Evolutionary conservation across 2,888 invertebrate genomes (phyloP), one percentile per base, ranked within the genome.

Genomic region (Brenthis ino): DNA sequence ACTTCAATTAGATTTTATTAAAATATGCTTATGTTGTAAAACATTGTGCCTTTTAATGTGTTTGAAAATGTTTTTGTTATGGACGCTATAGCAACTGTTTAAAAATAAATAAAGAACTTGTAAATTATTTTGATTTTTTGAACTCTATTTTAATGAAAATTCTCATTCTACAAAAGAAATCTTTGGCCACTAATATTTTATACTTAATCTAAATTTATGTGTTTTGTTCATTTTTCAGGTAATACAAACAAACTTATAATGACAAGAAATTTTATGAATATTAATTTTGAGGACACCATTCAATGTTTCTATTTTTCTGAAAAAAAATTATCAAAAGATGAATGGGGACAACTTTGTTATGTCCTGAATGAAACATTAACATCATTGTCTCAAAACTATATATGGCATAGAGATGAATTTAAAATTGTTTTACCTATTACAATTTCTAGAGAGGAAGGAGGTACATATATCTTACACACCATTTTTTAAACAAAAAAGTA

Each of bases 221-320:
- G 2, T 11, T 11, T 43, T 43, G 11, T 11, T 43, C 1, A 43
- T 43, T 43, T 43, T 43, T 11, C 11, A 43, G 37, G 37, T 43
- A 11, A 43, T 11, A 11, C 37, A 43, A 37, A 33, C 1, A 13
- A 33, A 37, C 37, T 53, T 50, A 60, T 28, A 50, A 70, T 68
- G 70, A 60, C 64, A 20, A 50, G 54, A 43, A 56, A 57, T 57
- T 61, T n/a, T 11, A 64, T 50, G 2, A 67, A 70, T 68, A 55
- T 66, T 53, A 77, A 72, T 65, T 78, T 77, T 81, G 97, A 97
- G 75, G 97, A 97, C 87, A 95, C 95, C 75, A 93, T 97, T 43
- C 96, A 96, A 83, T 96, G 96, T 86, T 95, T 93, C 74, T 85
- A 97, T 76, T 97, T 96, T 87, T 95, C 95, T n/a, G 85, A 91